Percentiles rank a stretch among this genome's conserved stretches.
Conservation (phyloP, 2,888 invertebrate species). For the Tachystola acroxantha region DNA sequence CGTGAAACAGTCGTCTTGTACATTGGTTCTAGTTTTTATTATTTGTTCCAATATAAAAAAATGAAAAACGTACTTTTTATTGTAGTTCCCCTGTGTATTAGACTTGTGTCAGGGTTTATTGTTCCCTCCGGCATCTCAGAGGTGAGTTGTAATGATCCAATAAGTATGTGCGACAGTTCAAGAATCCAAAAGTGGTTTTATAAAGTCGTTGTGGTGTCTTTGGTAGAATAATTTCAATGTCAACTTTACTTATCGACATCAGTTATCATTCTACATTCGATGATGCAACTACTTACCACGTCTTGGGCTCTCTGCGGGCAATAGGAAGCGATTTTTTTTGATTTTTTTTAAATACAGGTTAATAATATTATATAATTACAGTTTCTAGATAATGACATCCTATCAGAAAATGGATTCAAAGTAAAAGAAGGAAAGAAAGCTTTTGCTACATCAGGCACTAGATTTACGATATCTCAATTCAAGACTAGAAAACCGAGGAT, state of each 20-base stretch:
- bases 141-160: constrained; percentile 44
- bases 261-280: too few relatives aligned
- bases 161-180: too few relatives aligned
- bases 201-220: too few relatives aligned
- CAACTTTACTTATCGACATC: too few relatives aligned
- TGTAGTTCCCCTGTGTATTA: constrained; percentile 40
- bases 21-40: background rate
- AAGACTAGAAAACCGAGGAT: background rate
- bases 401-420: constrained; percentile 1
- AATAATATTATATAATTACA: background rate
- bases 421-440: background rate
- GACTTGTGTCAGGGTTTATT: constrained; percentile 40
- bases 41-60: constrained; percentile 21
- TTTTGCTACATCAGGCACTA: background rate
- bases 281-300: too few relatives aligned
- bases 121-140: constrained; percentile 32
- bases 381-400: background rate
- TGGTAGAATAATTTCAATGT: too few relatives aligned
- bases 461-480: background rate
- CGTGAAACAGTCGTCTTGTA: background rate
- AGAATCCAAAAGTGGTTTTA: too few relatives aligned
- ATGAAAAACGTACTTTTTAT: constrained; percentile 46
- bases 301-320: too few relatives aligned
- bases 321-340: too few relatives aligned
- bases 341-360: too few relatives aligned